Conservation (phyloP, 2,797 vertebrate genomes). For the Intellagama lesueurii region DNA sequence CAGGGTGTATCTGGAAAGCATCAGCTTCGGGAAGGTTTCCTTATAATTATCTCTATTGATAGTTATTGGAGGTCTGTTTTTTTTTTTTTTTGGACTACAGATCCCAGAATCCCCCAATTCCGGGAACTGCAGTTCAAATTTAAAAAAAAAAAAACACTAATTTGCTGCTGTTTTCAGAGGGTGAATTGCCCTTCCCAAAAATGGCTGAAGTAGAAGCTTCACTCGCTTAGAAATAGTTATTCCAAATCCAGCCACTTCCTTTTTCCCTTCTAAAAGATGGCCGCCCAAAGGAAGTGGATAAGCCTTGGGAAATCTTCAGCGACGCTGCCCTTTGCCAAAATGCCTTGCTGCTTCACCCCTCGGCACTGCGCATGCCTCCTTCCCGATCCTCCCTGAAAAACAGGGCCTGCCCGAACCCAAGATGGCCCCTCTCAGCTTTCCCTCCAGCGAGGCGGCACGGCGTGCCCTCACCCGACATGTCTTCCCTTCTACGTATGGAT, state of each 20-base stretch:
- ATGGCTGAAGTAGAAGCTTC: not conserved
- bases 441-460: not conserved
- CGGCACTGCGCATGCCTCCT: constrained; percentile 14
- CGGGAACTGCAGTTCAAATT: too few species aligned
- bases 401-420: not conserved
- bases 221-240: rapidly evolving
- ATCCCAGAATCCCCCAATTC: not conserved
- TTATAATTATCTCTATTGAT: too few species aligned
- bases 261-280: constrained; percentile 35
- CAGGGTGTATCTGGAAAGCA: too few species aligned
- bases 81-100: not conserved
- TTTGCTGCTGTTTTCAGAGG: too few species aligned
- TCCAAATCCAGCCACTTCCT: not conserved
- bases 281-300: not conserved
- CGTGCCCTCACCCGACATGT: not conserved
- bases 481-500: not conserved
- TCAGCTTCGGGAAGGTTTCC: too few species aligned
- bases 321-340: not conserved
- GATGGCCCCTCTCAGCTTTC: not conserved
- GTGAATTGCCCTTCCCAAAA: constrained; percentile 11
- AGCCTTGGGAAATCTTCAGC: rapidly evolving
- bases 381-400: not conserved
- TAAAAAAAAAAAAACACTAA: too few species aligned
- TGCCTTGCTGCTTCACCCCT: not conserved
- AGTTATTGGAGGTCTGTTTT: too few species aligned